Evolutionary conservation across 1,140 invertebrate genomes (phyloP).

Genomic region (Drosophila murphyi): DNA sequence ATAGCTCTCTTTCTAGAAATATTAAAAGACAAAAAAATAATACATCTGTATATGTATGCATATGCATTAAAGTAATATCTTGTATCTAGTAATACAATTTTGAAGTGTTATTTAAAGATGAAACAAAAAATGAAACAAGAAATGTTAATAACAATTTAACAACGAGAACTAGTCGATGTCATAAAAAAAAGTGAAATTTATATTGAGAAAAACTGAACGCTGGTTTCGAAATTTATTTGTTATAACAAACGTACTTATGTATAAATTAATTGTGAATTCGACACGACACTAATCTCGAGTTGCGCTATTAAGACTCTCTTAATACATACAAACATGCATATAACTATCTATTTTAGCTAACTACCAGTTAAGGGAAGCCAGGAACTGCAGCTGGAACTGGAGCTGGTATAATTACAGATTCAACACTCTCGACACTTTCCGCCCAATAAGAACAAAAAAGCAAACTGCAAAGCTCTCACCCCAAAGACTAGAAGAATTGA

Average conservation of each 20-base stretch:
- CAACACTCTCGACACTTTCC: slow-evolving; percentile 71
- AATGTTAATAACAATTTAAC: slow-evolving; percentile 31
- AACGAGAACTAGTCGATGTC: slow-evolving; percentile 73
- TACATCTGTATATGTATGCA: slow-evolving; percentile 51
- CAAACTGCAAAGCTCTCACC: slow-evolving; percentile 49
- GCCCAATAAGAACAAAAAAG: slow-evolving; percentile 51
- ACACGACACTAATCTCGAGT: slow-evolving; percentile 52
- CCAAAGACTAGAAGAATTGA: slow-evolving; percentile 65
- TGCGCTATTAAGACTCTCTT: slow-evolving; percentile 40
- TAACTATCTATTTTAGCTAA: slow-evolving; percentile 28
- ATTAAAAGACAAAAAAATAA: slow-evolving; percentile 48
- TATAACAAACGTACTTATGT: slow-evolving; percentile 47
- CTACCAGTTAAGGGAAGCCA: slow-evolving; percentile 1
- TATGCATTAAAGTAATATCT: slow-evolving; percentile 68
- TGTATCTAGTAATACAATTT: slow-evolving; percentile 69
- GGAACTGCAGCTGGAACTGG: slow-evolving; percentile 38
- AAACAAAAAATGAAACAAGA: slow-evolving; percentile 23
- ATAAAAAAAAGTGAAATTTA: slow-evolving; percentile 66
- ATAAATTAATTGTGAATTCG: slow-evolving; percentile 60
- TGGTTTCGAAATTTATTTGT: slow-evolving; percentile 79
- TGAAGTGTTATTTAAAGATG: slow-evolving; percentile 61
- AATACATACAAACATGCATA: slow-evolving; percentile 8
- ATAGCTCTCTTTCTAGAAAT: slow-evolving; percentile 84
- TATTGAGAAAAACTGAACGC: slow-evolving; percentile 68
- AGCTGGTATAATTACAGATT: slow-evolving; percentile 23